These are phyloP conservation scores for Corythornis cristatus DNA, from an alignment of 2,113 vertebrate genomes.

Conservation along the genomic window DNA sequence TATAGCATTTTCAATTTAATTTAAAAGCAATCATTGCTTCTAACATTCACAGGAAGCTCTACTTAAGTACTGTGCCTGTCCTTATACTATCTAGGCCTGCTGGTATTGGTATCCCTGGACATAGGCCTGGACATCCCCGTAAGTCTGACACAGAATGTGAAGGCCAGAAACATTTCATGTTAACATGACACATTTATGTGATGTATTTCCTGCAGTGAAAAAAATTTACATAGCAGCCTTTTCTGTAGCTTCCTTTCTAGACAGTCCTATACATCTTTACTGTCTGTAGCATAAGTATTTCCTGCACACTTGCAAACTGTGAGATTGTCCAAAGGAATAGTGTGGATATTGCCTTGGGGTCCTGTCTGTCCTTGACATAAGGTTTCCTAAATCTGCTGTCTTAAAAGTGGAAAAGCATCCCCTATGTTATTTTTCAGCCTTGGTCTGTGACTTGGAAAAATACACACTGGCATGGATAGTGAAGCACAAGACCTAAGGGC, in stretches of 20 bases:
- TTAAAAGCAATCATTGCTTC: not conserved
- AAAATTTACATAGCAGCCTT: accelerated
- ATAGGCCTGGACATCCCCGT: not conserved
- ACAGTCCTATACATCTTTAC: not conserved
- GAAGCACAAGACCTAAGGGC: not conserved
- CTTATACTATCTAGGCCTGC: not conserved
- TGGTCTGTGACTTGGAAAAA: not conserved
- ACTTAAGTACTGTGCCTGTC: not conserved
- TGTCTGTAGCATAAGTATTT: not conserved
- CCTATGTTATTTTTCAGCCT: not conserved
- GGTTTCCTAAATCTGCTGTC: not conserved
- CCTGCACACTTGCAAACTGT: not conserved
- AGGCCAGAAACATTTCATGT: not conserved
- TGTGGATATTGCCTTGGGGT: not conserved
- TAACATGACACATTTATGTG: not conserved
- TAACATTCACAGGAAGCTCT: not conserved
- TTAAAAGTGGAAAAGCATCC: not conserved
- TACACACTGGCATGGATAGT: not conserved
- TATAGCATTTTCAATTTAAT: not conserved
- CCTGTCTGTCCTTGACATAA: not conserved
- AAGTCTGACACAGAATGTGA: not conserved
- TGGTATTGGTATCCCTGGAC: not conserved
- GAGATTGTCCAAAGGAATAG: not conserved
- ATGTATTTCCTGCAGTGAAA: not conserved
- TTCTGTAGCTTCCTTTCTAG: not conserved